phyloP scores from a whole-genome alignment of 2,888 invertebrate species.

The Drosophila suboccidentalis region DNA sequence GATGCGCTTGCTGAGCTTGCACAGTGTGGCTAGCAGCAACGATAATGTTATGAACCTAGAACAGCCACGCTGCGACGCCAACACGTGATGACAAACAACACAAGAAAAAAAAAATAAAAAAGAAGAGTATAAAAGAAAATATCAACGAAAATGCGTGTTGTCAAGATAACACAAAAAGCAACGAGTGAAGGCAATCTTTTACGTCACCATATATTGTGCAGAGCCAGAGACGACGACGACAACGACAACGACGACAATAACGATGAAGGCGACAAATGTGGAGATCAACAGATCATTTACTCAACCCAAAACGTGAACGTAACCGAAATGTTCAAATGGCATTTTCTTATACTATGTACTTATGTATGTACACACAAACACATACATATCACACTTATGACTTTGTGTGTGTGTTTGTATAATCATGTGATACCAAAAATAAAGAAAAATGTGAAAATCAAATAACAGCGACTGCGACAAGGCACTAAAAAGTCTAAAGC shows the following conservation, averaged over 20 bases:
- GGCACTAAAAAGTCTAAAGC: constrained; percentile 79
- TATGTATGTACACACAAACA: constrained; percentile 3
- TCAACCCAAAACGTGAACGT: constrained; percentile 64
- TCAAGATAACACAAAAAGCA: constrained; percentile 57
- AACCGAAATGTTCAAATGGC: constrained; percentile 71
- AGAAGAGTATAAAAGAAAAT: constrained; percentile 4
- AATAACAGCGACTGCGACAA: constrained; percentile 75
- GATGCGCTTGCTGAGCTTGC: constrained; percentile 30
- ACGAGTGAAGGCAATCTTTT: constrained; percentile 69
- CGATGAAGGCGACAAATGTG: constrained; percentile 61
- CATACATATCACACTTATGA: constrained; percentile 13
- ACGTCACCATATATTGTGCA: constrained; percentile 55
- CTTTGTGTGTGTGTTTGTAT: constrained; percentile 53
- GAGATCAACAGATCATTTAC: constrained; percentile 78
- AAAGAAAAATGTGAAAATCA: constrained; percentile 83
- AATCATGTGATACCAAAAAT: constrained; percentile 79
- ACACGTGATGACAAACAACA: constrained; percentile 63
- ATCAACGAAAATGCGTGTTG: constrained; percentile 42
- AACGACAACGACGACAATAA: constrained; percentile 2
- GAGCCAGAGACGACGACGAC: constrained; percentile 27
- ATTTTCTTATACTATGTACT: constrained; percentile 63
- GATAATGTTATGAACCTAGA: constrained; percentile 27
- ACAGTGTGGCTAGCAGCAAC: constrained; percentile 53
- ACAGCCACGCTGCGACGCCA: constrained; percentile 35
- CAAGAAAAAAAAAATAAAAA: constrained; percentile 9